Conservation (phyloP, 2,888 invertebrate species). For the Acleris cristana region DNA sequence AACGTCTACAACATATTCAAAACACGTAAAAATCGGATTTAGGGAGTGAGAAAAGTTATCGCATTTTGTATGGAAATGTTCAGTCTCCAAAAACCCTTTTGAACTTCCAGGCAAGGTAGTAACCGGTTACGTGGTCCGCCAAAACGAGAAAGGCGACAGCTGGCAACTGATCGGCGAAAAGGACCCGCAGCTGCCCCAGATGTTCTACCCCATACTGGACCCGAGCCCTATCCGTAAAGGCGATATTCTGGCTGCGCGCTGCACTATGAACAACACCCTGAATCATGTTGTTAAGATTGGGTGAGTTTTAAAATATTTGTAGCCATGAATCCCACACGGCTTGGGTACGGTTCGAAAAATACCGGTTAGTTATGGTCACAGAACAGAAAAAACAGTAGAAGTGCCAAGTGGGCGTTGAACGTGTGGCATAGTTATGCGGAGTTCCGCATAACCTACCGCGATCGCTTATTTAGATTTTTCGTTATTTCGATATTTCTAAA, state of each 20-base stretch:
- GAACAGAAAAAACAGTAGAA: too few relatives aligned
- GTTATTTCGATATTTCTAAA: too few relatives aligned
- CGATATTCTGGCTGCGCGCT: constrained; percentile 93
- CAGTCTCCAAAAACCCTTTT: not conserved
- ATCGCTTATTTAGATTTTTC: too few relatives aligned
- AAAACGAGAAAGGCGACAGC: constrained; percentile 83
- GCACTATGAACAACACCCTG: constrained; percentile 93
- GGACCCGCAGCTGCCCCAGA: constrained; percentile 94
- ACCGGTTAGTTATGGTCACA: not conserved
- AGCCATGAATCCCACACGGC: not conserved
- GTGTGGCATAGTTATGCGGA: too few relatives aligned
- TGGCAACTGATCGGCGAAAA: constrained; percentile 95
- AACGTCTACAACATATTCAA: too few relatives aligned
- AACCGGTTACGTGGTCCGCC: constrained; percentile 90
- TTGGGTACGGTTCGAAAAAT: too few relatives aligned
- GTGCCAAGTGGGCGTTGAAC: too few relatives aligned
- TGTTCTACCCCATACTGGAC: constrained; percentile 94
- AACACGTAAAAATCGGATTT: too few relatives aligned
- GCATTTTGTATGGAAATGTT: too few relatives aligned
- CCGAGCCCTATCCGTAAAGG: constrained; percentile 85
- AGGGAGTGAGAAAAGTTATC: too few relatives aligned
- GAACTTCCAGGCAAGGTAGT: constrained; percentile 88
- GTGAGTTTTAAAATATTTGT: constrained; percentile 72
- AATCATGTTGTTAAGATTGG: constrained; percentile 88
- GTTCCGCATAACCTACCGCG: too few relatives aligned